Percentiles rank a stretch among this genome's conserved stretches.
These are phyloP conservation scores for Tetranychus truncatus DNA, from an alignment of 2,888 invertebrate genomes.

Conservation along the genomic window DNA sequence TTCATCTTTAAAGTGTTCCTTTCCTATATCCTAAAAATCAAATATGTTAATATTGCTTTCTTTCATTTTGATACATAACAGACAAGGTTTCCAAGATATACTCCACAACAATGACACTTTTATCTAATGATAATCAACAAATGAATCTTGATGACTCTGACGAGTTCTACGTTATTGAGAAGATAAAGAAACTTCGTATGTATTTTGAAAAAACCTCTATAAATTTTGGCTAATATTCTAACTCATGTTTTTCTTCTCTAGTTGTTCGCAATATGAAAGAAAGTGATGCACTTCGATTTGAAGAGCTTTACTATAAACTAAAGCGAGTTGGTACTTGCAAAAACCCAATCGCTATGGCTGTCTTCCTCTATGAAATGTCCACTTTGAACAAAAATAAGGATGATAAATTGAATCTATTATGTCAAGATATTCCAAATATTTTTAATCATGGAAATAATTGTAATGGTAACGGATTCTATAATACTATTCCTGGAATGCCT, in stretches of 20 bases:
- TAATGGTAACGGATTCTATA: not conserved
- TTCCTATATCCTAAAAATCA: not conserved
- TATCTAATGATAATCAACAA: constrained; percentile 4
- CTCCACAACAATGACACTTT: not conserved
- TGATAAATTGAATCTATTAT: not conserved
- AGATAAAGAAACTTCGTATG: constrained; percentile 33
- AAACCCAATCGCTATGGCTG: constrained; percentile 29
- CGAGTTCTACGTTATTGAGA: constrained; percentile 33
- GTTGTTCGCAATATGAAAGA: constrained; percentile 31
- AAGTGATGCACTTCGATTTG: constrained; percentile 33
- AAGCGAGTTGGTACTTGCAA: constrained; percentile 25
- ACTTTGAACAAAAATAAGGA: constrained; percentile 14
- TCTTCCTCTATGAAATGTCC: constrained; percentile 34
- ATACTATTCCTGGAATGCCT: not conserved
- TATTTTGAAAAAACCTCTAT: constrained; percentile 10
- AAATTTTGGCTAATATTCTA: not conserved
- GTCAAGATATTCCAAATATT: not conserved
- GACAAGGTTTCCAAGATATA: constrained; percentile 13
- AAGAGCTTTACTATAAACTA: constrained; percentile 35
- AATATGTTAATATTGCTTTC: not conserved
- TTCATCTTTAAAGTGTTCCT: not conserved
- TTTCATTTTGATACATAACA: not conserved
- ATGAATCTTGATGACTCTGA: constrained; percentile 28
- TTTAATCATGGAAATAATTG: not conserved
- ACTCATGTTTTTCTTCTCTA: constrained; percentile 22